Percentiles rank a stretch among this genome's conserved stretches.
Evolutionary conservation across 2,888 invertebrate genomes (phyloP).

Genomic region (Halocaridina rubra): DNA sequence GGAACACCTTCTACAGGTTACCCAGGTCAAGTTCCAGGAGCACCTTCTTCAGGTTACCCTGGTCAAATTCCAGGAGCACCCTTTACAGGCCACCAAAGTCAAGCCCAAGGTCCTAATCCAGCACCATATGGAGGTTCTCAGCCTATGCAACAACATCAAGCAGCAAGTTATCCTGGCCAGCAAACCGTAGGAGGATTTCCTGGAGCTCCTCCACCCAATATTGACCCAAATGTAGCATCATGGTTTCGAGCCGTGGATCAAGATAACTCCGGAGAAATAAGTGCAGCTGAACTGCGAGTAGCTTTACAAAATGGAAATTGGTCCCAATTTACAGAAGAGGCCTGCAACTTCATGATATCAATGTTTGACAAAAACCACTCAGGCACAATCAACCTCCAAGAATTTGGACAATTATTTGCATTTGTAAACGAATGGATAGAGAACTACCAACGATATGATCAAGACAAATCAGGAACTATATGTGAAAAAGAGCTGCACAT

Average conservation of each 20-base stretch:
- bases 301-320: slow-evolving; percentile 90
- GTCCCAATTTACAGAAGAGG: slow-evolving; percentile 82
- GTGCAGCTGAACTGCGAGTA: slow-evolving; percentile 79
- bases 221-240: slow-evolving; percentile 81
- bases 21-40: not conserved
- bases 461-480: slow-evolving; percentile 86
- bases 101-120: too few species aligned
- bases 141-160: not conserved
- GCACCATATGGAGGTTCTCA: too few species aligned
- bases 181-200: not conserved
- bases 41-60: not conserved
- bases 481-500: slow-evolving; percentile 80
- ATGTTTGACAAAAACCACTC: slow-evolving; percentile 89
- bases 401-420: slow-evolving; percentile 86
- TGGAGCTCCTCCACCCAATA: slow-evolving; percentile 15
- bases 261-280: slow-evolving; percentile 85
- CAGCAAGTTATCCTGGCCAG: not conserved
- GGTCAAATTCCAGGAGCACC: too few species aligned
- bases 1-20: not conserved
- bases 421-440: slow-evolving; percentile 87
- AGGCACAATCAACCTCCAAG: slow-evolving; percentile 84
- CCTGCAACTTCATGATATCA: slow-evolving; percentile 91
- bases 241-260: slow-evolving; percentile 88
- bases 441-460: slow-evolving; percentile 86
- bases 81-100: too few species aligned